Conservation (phyloP, 2,797 vertebrate genomes). For the Alexandromys oeconomus region DNA sequence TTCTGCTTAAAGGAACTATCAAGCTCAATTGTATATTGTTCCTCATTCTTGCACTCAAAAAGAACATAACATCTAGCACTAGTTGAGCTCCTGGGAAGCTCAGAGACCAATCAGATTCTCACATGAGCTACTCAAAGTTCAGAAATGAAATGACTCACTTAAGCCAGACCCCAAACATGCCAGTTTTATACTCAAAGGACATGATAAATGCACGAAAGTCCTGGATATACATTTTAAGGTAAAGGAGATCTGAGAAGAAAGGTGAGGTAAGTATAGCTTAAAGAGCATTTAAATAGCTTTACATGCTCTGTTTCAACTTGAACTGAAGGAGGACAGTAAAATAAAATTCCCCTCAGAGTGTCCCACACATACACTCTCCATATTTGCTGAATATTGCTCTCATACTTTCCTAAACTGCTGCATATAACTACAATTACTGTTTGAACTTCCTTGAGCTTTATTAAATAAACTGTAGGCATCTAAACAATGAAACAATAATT, state of each 20-base stretch:
- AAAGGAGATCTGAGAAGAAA: not conserved
- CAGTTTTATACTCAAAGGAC: not conserved
- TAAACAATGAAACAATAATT: constrained; percentile 27
- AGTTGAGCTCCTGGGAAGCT: not conserved
- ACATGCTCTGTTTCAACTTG: not conserved
- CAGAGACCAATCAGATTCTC: not conserved
- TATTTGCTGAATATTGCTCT: not conserved
- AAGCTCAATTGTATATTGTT: not conserved
- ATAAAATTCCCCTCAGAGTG: not conserved
- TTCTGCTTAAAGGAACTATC: not conserved
- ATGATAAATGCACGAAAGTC: not conserved
- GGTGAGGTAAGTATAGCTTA: not conserved
- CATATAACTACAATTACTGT: not conserved
- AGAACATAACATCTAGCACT: not conserved
- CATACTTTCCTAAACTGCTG: not conserved
- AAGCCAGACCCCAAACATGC: not conserved
- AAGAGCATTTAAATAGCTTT: not conserved
- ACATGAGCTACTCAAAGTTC: not conserved
- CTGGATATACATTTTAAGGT: not conserved
- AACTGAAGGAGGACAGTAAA: not conserved
- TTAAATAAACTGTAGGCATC: not conserved
- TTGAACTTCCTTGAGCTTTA: constrained; percentile 3
- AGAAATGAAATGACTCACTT: constrained; percentile 22
- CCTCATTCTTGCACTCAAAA: not conserved
- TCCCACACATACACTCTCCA: too few species aligned